Base-by-base conservation (phyloP, 2,888 invertebrate species). In the Scaptodrosophila latifasciaeformis region DNA sequence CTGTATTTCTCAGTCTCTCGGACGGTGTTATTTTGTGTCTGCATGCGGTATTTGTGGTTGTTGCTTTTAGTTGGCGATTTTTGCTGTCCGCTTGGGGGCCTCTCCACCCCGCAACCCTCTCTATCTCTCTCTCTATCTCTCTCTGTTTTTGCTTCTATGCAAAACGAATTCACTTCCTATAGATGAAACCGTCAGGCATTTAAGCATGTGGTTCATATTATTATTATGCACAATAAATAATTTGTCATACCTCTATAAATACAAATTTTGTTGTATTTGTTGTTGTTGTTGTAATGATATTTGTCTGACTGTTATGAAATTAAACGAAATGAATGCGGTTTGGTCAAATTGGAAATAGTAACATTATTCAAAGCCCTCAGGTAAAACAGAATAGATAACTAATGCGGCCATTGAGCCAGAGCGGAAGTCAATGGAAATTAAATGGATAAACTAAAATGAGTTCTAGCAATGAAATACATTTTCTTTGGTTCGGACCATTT, bases 101-200 rank as follows among this genome's bases (percentile, higher is more conserved):
- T 44, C 19, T n/a, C 29, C 13, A 30, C 5, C n/a, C n/a, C n/a
- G n/a, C n/a, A n/a, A n/a, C n/a, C n/a, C n/a, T n/a, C n/a, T n/a
- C n/a, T n/a, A n/a, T n/a, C n/a, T 12, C 27, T 21, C 31, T 47
- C 18, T 59, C 29, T 34, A 13, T 13, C 5, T 49, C 31, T 34
- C 48, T 35, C 37, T 43, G 19, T 50, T 44, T 48, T 31, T 31
- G 5, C 15, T 34, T 27, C 27, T 27, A 9, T 27, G 4, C n/a
- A n/a, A n/a, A n/a, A 54, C 61, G 55, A 68, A 61, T 72, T 29
- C 55, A 65, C 74, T 80, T 80, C 80, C 80, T 70, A 75, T 54
- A 49, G 53, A 54, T 18, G 19, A 48, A 19, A 39, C 59, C 29
- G 52, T 42, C 60, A 56, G 58, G 59, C 43, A 72, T 50, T 51